Conservation (phyloP, 1,140 invertebrate genomes). For the Branchinecta lindahli region DNA sequence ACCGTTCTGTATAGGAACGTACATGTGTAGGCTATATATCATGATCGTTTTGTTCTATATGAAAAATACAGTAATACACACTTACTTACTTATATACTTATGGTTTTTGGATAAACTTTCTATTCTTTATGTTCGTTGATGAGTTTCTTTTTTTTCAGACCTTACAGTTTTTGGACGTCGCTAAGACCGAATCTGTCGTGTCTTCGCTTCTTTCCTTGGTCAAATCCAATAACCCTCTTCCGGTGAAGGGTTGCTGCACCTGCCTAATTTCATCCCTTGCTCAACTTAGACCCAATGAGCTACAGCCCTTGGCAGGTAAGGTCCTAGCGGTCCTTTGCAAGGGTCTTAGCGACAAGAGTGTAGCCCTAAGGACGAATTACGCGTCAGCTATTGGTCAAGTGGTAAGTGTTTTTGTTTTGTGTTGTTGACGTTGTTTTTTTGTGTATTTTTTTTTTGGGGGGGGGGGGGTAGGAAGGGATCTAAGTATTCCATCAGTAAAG, state of each 20-base stretch:
- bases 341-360: slow-evolving; percentile 66
- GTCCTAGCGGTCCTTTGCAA: slow-evolving; percentile 55
- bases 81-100: no score
- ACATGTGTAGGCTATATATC: no score
- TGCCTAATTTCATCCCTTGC: slow-evolving; percentile 64
- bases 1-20: no score
- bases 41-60: no score
- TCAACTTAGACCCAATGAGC: slow-evolving; percentile 39
- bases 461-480: no score
- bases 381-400: slow-evolving; percentile 67
- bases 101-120: no score
- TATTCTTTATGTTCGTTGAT: no score
- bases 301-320: slow-evolving; percentile 55
- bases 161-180: slow-evolving; percentile 60
- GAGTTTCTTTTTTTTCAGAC: slow-evolving; percentile 39
- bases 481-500: no score
- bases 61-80: no score
- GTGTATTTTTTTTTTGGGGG: no score
- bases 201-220: slow-evolving; percentile 66
- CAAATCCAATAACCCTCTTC: slow-evolving; percentile 57
- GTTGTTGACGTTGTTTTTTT: no score
- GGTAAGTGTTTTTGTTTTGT: no score
- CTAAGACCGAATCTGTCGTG: slow-evolving; percentile 56
- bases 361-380: slow-evolving; percentile 61
- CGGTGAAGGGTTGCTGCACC: slow-evolving; percentile 66